A percentile compares a stretch with the other conserved stretches of the same genome.
Evolutionary conservation across 1,140 invertebrate genomes (phyloP).

Genomic region (Listronotus bonariensis): DNA sequence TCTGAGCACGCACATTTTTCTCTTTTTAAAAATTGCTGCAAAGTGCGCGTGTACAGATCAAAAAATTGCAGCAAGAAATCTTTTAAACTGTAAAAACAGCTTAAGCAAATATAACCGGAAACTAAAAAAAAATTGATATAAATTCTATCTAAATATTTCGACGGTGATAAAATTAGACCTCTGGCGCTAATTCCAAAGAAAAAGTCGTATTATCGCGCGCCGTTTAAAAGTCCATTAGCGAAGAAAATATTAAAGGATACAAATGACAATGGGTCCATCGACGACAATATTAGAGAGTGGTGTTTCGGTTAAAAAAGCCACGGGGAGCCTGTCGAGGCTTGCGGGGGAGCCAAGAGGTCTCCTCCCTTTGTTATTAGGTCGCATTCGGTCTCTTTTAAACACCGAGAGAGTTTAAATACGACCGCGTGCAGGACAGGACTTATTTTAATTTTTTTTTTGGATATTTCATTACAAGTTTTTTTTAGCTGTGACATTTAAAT

Average conservation of each 20-base stretch:
- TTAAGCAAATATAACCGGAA: no score
- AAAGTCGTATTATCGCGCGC: background rate
- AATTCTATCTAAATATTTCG: no score
- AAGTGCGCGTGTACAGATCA: no score
- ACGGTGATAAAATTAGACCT: background rate
- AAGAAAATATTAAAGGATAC: conserved; percentile 23
- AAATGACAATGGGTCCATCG: conserved; percentile 39
- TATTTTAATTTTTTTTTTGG: no score
- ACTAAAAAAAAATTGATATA: no score
- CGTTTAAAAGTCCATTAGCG: conserved; percentile 37
- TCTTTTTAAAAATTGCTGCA: no score
- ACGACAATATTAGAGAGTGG: conserved; percentile 44
- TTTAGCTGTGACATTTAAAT: no score
- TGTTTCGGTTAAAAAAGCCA: conserved; percentile 39
- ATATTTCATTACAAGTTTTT: no score
- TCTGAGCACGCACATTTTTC: no score
- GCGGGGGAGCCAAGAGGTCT: conserved; percentile 24
- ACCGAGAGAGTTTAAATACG: conserved; percentile 22
- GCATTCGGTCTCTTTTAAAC: conserved; percentile 34
- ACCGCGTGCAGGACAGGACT: background rate
- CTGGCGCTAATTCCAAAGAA: background rate
- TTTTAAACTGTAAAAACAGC: no score
- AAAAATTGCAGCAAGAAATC: no score
- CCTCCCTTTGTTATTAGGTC: conserved; percentile 32
- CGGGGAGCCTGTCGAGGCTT: conserved; percentile 40